These are phyloP conservation scores for Sparidentex hasta DNA, from an alignment of 2,797 vertebrate genomes.

Conservation along the genomic window DNA sequence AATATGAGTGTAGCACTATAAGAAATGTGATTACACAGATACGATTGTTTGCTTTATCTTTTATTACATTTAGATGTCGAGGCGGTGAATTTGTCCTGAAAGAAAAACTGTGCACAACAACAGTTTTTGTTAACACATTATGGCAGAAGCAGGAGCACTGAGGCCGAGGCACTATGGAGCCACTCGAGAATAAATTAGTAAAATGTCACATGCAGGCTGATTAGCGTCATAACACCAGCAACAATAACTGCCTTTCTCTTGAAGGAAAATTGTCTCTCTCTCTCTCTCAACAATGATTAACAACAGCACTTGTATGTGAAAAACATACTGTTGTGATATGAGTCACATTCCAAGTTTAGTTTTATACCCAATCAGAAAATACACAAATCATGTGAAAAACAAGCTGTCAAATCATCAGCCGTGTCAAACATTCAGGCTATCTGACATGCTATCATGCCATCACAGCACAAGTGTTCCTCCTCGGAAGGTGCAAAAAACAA, in stretches of 20 bases:
- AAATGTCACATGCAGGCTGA: slow-evolving; percentile 13
- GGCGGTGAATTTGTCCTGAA: neutral
- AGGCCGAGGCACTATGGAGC: slow-evolving; percentile 7
- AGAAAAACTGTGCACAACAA: slow-evolving; percentile 13
- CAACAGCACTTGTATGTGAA: neutral
- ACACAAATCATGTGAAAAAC: slow-evolving; percentile 9
- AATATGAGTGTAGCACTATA: neutral
- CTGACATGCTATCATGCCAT: slow-evolving; percentile 21
- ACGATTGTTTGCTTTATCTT: neutral
- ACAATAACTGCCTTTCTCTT: neutral
- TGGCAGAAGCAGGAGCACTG: neutral
- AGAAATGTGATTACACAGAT: neutral
- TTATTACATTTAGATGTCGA: neutral
- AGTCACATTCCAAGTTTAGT: neutral
- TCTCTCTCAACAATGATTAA: neutral
- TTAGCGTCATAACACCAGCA: neutral
- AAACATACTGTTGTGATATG: neutral
- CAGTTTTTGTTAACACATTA: neutral
- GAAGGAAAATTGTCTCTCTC: no score
- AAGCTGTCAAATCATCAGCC: neutral
- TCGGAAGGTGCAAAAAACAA: slow-evolving; percentile 43
- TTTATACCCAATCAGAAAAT: slow-evolving; percentile 1
- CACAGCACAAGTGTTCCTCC: slow-evolving; percentile 34
- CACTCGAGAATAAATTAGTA: slow-evolving; percentile 16
- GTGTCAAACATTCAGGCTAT: slow-evolving; percentile 18